These are phyloP conservation scores for Rattus norvegicus DNA, from an alignment of 2,113 vertebrate genomes.

Conservation along the genomic window DNA sequence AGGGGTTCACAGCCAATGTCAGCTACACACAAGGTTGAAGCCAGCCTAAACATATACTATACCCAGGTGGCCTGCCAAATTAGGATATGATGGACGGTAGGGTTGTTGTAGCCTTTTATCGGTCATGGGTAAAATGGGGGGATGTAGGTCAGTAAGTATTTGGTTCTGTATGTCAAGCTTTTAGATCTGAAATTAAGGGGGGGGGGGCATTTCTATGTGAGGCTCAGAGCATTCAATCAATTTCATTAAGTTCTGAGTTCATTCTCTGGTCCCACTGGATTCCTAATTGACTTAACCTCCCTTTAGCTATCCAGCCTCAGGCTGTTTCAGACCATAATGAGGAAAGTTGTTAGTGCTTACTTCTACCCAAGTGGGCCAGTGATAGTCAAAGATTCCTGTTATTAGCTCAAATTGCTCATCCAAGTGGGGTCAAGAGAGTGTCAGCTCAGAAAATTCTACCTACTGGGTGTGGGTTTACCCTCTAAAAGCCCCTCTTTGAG, in stretches of 20 bases:
- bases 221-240: background rate
- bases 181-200: background rate
- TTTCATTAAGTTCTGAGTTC: background rate
- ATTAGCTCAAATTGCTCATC: constrained; percentile 21
- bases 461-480: background rate
- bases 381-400: background rate
- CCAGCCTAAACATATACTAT: background rate
- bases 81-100: background rate
- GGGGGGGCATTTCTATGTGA: background rate
- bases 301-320: background rate
- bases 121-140: background rate
- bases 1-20: background rate
- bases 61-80: background rate
- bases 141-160: background rate
- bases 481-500: background rate
- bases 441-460: constrained; percentile 5
- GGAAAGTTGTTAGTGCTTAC: background rate
- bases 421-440: background rate
- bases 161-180: constrained; percentile 3
- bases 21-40: background rate
- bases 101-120: background rate
- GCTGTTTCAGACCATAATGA: background rate
- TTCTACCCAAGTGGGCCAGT: background rate
- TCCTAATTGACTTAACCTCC: background rate
- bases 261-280: background rate